Evolutionary conservation across 1,140 invertebrate genomes (phyloP).

Genomic region (Drosophila fuyamai): DNA sequence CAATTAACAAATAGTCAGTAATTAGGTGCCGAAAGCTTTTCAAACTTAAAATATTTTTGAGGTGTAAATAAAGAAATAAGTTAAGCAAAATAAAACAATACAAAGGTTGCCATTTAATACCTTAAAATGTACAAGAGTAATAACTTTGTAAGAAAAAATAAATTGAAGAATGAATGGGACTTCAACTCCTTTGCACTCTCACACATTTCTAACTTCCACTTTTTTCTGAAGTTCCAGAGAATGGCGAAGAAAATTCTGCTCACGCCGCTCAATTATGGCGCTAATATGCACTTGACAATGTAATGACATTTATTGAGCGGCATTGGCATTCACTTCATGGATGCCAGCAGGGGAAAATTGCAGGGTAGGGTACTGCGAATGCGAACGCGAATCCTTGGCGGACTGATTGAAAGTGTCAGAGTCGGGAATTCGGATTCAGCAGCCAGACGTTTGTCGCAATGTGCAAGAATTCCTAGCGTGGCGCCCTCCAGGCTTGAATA

Average conservation of each 20-base stretch:
- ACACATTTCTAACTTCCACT: neutral
- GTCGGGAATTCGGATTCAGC: constrained; percentile 51
- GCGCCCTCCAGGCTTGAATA: constrained; percentile 55
- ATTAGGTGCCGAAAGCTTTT: neutral
- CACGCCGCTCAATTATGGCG: constrained; percentile 78
- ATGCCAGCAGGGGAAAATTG: constrained; percentile 15
- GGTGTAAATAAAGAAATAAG: neutral
- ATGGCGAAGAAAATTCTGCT: constrained; percentile 48
- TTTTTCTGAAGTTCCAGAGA: constrained; percentile 2
- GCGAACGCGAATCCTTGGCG: constrained; percentile 30
- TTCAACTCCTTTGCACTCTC: neutral
- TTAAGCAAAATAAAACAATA: neutral
- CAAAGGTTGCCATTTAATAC: no score
- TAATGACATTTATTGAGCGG: constrained; percentile 80
- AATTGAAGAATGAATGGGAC: no score
- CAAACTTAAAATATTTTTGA: no score
- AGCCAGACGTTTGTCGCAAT: constrained; percentile 64
- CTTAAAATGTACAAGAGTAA: no score
- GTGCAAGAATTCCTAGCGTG: constrained; percentile 61
- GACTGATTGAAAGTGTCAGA: constrained; percentile 73
- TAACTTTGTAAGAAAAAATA: neutral
- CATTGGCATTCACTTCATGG: constrained; percentile 40
- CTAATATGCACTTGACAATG: constrained; percentile 82
- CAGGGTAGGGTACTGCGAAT: neutral
- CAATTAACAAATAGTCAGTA: neutral